Percentiles rank a stretch among this genome's conserved stretches.
phyloP scores from a whole-genome alignment of 92 coral and sea anemone genomes.

The Epizoanthus scotinus region DNA sequence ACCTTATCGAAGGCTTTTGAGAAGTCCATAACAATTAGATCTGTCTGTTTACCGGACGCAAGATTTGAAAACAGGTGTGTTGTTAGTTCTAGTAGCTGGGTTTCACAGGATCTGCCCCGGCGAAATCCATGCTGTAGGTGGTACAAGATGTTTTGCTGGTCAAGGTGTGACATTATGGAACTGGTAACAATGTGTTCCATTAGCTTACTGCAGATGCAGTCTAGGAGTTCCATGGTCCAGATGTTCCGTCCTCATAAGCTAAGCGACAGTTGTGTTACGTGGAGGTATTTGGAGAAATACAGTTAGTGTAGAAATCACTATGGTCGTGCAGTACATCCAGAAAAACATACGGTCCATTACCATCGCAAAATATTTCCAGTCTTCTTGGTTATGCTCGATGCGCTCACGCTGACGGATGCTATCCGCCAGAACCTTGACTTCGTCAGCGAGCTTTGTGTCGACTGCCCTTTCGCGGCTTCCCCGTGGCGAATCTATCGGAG shows the following conservation, averaged over 20 bases:
- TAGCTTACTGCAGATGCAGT: too few relatives aligned
- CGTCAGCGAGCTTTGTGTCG: slow-evolving; percentile 68
- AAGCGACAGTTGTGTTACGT: slow-evolving; percentile 5
- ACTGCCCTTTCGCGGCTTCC: slow-evolving; percentile 55
- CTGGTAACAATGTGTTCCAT: too few relatives aligned
- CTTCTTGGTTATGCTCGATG: slow-evolving; percentile 80
- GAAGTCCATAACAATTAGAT: too few relatives aligned
- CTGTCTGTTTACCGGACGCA: too few relatives aligned
- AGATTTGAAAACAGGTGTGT: too few relatives aligned
- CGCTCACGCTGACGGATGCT: slow-evolving; percentile 84
- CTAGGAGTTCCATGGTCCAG: too few relatives aligned
- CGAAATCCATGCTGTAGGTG: too few relatives aligned
- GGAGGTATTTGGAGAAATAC: slow-evolving; percentile 60
- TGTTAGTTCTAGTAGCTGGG: too few relatives aligned
- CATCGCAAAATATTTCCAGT: slow-evolving; percentile 94
- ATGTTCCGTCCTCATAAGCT: background rate
- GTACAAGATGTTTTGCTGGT: too few relatives aligned
- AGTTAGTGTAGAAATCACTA: slow-evolving; percentile 79
- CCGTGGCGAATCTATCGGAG: slow-evolving; percentile 74
- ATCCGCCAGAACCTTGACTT: slow-evolving; percentile 83
- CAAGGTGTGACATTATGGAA: too few relatives aligned
- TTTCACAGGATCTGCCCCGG: too few relatives aligned
- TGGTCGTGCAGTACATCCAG: slow-evolving; percentile 84
- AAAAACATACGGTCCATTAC: slow-evolving; percentile 97
- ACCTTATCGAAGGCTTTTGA: too few relatives aligned